These are phyloP conservation scores for Dicerorhinus sumatrensis DNA, from an alignment of 2,113 vertebrate genomes.

Conservation along the genomic window DNA sequence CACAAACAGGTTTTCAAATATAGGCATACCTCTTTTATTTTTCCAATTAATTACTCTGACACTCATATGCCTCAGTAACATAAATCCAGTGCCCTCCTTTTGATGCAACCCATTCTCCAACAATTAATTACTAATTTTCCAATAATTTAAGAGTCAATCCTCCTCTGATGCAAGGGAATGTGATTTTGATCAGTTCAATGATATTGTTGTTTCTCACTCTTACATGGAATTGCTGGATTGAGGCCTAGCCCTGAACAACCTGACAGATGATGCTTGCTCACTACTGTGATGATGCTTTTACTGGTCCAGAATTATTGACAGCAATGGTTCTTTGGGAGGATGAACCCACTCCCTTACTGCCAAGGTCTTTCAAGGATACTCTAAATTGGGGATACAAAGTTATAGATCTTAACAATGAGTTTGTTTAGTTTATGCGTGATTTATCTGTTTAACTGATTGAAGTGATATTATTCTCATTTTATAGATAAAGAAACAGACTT, in stretches of 20 bases:
- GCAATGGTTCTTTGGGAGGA: background rate
- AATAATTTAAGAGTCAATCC: background rate
- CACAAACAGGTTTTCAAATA: constrained; percentile 7
- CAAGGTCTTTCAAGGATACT: constrained; percentile 42
- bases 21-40: constrained; percentile 16
- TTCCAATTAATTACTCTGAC: background rate
- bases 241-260: background rate
- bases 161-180: background rate
- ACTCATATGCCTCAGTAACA: background rate
- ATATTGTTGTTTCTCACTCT: background rate
- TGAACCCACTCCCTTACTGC: background rate
- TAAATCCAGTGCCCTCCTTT: background rate
- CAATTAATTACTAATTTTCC: background rate
- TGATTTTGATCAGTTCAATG: background rate
- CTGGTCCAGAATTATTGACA: background rate
- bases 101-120: background rate
- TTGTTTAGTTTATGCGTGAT: background rate
- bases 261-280: background rate
- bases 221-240: background rate
- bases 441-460: background rate
- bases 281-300: background rate
- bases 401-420: background rate
- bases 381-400: background rate
- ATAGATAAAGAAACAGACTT: constrained; percentile 42
- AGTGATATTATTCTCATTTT: background rate